Evolutionary conservation across 2,888 invertebrate genomes (phyloP), one percentile per base, ranked within the genome.

Genomic region (Harpalus rufipes): DNA sequence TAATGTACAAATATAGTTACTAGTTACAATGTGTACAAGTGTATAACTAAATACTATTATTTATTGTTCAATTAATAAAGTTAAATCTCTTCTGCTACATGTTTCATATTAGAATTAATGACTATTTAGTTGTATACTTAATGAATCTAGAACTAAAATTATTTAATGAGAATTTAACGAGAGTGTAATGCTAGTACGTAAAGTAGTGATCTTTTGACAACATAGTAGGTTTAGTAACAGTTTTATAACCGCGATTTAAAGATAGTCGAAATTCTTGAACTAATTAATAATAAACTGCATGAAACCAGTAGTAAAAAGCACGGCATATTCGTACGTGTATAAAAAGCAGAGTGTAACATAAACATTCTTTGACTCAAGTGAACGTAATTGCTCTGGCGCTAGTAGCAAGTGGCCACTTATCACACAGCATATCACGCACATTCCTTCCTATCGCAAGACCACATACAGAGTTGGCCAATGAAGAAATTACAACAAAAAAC

Each of bases 271-370:
- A 68, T 68, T 68, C 68, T 68, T 68, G 39, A 68, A 68, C 68
- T 68, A 68, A 68, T 68, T 68, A 68, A 68, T 68, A 25, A 68
- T 39, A 39, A 68, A 68, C 39, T 68, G 68, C 68, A 68, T 68
- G 21, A 18, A 63, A 25, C 63, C 25, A 63, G 63, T 63, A 63
- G 25, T 25, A 25, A 59, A n/a, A 68, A 32, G 32, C 32, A 39
- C 68, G 32, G 68, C 68, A 63, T 63, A 63, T 63, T 25, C 32
- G 59, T 59, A 14, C 16, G 44, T 21, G 0, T 32, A 68, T 68
- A 68, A 68, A 68, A 68, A 68, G 14, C 32, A 32, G 6, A 32
- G 32, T 32, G 32, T 39, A 68, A 68, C 25, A 68, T 14, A 68
- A 68, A 68, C 68, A 68, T 32, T 32, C 68, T 68, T 32, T 14